Conservation (phyloP, 2,888 invertebrate genomes). For the Xylocampa areola region DNA sequence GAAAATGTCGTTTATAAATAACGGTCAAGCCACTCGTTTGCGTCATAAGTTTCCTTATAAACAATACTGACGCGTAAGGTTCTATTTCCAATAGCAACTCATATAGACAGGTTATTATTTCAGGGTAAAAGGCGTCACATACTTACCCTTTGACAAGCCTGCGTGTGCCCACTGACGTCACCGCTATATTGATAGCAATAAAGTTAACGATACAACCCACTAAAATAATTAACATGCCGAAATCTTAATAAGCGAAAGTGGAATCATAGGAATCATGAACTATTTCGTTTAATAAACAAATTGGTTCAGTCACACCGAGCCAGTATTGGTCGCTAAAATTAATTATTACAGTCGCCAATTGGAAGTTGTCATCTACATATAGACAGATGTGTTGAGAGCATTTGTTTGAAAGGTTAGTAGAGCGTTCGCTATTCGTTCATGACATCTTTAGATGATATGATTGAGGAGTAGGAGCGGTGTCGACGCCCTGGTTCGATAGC, state of each 20-base stretch:
- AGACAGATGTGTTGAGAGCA: constrained; percentile 71
- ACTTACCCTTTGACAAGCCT: neutral
- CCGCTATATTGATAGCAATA: neutral
- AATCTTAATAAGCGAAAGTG: constrained; percentile 62
- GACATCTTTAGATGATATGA: constrained; percentile 49
- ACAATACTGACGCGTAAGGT: too few species aligned
- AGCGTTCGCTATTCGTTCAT: constrained; percentile 58
- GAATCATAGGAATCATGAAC: constrained; percentile 55
- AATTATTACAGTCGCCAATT: constrained; percentile 79
- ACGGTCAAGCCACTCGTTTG: too few species aligned
- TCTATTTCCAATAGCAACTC: neutral
- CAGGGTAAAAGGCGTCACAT: neutral
- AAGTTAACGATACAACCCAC: neutral
- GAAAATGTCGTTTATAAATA: too few species aligned
- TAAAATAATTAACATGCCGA: constrained; percentile 26
- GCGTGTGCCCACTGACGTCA: neutral
- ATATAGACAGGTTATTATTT: neutral
- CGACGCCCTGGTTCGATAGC: constrained; percentile 57
- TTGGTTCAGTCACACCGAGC: constrained; percentile 67
- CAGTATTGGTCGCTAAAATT: constrained; percentile 79
- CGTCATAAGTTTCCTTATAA: neutral
- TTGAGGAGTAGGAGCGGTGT: constrained; percentile 28
- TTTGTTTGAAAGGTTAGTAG: constrained; percentile 71
- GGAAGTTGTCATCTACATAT: constrained; percentile 78
- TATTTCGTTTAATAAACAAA: constrained; percentile 65